Evolutionary conservation across 2,113 vertebrate genomes (phyloP).

Genomic region (Cynoglossus semilaevis): DNA sequence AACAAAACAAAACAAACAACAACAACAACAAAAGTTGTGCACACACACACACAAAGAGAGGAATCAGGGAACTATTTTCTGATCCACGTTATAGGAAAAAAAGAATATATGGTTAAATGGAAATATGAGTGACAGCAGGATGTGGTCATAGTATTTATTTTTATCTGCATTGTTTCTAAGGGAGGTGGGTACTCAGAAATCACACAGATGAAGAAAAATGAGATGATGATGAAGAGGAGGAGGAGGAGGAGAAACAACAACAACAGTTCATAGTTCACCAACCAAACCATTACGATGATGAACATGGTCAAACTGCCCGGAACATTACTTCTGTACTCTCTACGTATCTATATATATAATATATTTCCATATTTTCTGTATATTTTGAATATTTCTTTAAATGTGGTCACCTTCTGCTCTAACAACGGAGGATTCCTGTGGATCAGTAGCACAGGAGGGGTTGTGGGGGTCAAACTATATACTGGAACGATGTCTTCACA

Average conservation of each 20-base stretch:
- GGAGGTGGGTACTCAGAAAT: constrained; percentile 68
- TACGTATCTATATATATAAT: constrained; percentile 69
- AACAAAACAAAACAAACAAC: constrained; percentile 52
- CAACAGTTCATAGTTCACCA: constrained; percentile 43
- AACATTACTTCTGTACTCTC: constrained; percentile 74
- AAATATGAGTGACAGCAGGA: constrained; percentile 63
- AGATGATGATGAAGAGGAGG: constrained; percentile 10
- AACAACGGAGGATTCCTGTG: constrained; percentile 48
- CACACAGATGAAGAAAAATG: constrained; percentile 30
- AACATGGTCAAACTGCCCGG: constrained; percentile 78
- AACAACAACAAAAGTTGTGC: constrained; percentile 6
- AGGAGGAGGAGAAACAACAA: constrained; percentile 33
- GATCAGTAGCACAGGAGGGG: constrained; percentile 19
- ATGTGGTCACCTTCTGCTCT: constrained; percentile 71
- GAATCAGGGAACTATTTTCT: constrained; percentile 76
- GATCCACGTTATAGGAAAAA: constrained; percentile 58
- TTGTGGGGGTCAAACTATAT: constrained; percentile 40
- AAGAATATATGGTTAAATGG: constrained; percentile 56
- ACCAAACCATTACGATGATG: constrained; percentile 37
- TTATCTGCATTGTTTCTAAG: constrained; percentile 77
- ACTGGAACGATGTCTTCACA: constrained; percentile 67
- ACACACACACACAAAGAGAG: constrained; percentile 46
- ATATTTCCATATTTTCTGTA: constrained; percentile 77
- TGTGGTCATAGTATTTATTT: constrained; percentile 70
- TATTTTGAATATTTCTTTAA: constrained; percentile 80